Evolutionary conservation across 2,113 vertebrate species (phyloP).

Genomic region (Gobio gobio): DNA sequence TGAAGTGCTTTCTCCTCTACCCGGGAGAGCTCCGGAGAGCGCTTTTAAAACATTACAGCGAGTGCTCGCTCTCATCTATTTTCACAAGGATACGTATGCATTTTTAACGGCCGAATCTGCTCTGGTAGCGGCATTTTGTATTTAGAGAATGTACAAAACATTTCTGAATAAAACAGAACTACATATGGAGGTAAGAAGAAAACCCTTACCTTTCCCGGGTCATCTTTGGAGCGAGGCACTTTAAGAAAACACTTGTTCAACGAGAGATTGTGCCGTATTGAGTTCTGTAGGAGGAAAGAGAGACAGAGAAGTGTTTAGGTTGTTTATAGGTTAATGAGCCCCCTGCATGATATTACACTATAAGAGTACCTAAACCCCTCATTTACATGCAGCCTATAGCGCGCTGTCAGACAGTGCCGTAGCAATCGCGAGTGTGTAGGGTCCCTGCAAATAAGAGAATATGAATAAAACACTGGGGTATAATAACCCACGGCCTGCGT

Average conservation of each 20-base stretch:
- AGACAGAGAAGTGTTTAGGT: slow-evolving; percentile 47
- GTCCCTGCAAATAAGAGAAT: slow-evolving; percentile 23
- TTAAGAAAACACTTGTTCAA: slow-evolving; percentile 86
- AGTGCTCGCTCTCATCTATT: slow-evolving; percentile 40
- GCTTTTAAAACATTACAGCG: slow-evolving; percentile 36
- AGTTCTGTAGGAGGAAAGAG: slow-evolving; percentile 71
- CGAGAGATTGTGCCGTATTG: slow-evolving; percentile 83
- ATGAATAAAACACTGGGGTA: slow-evolving; percentile 28
- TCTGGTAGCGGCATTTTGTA: slow-evolving; percentile 24
- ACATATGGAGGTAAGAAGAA: neutral
- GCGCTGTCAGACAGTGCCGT: neutral
- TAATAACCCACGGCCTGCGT: slow-evolving; percentile 25
- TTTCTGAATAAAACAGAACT: slow-evolving; percentile 43
- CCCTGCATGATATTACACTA: slow-evolving; percentile 1
- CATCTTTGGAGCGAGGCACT: slow-evolving; percentile 86
- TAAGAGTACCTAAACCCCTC: slow-evolving; percentile 16
- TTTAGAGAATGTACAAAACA: slow-evolving; percentile 34
- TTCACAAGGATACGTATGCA: slow-evolving; percentile 41
- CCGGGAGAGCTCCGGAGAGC: slow-evolving; percentile 37
- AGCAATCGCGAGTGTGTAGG: neutral
- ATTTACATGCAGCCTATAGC: slow-evolving; percentile 41
- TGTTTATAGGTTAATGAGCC: slow-evolving; percentile 49
- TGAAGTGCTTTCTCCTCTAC: slow-evolving; percentile 47
- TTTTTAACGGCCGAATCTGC: slow-evolving; percentile 41
- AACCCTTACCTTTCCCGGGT: slow-evolving; percentile 80